These are phyloP conservation scores for Drosophila ficusphila DNA, from an alignment of 1,140 invertebrate genomes.

Conservation along the genomic window DNA sequence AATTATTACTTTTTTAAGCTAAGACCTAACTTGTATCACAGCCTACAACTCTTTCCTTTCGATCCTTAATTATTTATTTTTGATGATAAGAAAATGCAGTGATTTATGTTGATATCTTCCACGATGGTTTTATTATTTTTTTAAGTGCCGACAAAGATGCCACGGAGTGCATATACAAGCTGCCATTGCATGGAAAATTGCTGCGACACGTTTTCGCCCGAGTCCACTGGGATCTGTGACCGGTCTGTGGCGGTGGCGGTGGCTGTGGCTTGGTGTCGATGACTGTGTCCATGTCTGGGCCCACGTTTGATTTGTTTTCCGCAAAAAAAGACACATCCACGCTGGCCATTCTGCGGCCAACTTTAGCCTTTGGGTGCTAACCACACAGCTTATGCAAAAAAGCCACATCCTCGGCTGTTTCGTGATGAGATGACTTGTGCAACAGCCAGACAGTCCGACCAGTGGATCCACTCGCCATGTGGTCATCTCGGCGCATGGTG, in stretches of 20 bases:
- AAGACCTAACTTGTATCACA: too few species aligned
- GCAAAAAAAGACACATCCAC: conserved; percentile 37
- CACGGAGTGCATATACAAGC: conserved; percentile 59
- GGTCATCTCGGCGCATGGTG: conserved; percentile 23
- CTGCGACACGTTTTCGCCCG: conserved; percentile 71
- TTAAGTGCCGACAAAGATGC: conserved; percentile 28
- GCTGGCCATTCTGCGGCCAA: conserved; percentile 57
- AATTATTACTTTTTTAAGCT: too few species aligned
- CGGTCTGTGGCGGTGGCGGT: conserved; percentile 18
- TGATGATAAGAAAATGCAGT: too few species aligned
- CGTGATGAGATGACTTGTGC: conserved; percentile 41
- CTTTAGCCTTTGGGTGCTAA: conserved; percentile 77
- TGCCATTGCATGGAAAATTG: conserved; percentile 72
- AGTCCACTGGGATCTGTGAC: conserved; percentile 41
- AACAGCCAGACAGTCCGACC: conserved; percentile 26
- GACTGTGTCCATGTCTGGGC: conserved; percentile 19
- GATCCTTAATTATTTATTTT: too few species aligned
- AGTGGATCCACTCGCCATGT: conserved; percentile 44
- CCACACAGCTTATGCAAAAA: conserved; percentile 67
- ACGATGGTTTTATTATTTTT: neutral
- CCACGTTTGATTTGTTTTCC: conserved; percentile 54
- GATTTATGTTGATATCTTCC: neutral
- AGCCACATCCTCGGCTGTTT: conserved; percentile 32
- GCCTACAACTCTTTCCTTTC: too few species aligned
- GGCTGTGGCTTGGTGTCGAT: conserved; percentile 38